These are phyloP conservation scores for Coptodon bakossiorum DNA, from an alignment of 2,113 vertebrate species.

Conservation along the genomic window DNA sequence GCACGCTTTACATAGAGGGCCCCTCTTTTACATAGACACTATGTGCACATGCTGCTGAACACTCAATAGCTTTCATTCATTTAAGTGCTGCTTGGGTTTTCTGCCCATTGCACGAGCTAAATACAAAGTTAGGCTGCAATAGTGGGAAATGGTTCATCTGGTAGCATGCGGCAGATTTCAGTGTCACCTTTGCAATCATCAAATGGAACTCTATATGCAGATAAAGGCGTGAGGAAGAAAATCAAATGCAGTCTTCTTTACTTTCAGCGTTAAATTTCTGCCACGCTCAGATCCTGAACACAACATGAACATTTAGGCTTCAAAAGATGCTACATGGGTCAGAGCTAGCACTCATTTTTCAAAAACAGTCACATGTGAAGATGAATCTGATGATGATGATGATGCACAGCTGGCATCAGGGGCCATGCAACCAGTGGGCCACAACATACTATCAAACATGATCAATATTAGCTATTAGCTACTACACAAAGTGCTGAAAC, in stretches of 20 bases:
- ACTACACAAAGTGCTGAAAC: neutral
- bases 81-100: neutral
- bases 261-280: neutral
- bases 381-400: neutral
- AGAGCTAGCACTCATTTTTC: neutral
- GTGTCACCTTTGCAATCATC: neutral
- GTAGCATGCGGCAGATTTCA: neutral
- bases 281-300: neutral
- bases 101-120: neutral
- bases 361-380: neutral
- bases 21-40: fast-evolving
- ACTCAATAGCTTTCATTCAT: neutral
- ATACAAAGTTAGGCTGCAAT: neutral
- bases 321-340: neutral
- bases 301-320: fast-evolving
- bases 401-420: neutral
- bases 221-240: neutral
- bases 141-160: neutral
- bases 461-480: fast-evolving
- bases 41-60: neutral
- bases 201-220: neutral
- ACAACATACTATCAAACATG: neutral
- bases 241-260: neutral
- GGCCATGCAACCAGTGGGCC: neutral
- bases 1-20: neutral